These are phyloP conservation scores for Apogon talboti DNA, from an alignment of 2,797 vertebrate genomes.

Conservation along the genomic window DNA sequence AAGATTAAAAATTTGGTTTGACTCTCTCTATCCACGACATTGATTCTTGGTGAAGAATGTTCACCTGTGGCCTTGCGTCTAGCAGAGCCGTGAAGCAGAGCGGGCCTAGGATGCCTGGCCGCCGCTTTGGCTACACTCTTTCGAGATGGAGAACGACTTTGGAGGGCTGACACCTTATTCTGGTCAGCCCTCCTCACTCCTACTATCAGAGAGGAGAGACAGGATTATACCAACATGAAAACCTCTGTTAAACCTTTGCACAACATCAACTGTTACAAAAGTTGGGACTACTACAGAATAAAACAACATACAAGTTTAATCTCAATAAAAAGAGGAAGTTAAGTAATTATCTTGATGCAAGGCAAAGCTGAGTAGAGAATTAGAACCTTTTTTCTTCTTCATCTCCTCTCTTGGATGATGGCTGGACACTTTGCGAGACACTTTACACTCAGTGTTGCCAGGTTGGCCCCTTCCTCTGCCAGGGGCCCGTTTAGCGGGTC, in stretches of 20 bases:
- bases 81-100: conserved; percentile 92
- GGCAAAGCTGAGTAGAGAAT: conserved; percentile 41
- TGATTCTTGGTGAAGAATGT: conserved; percentile 55
- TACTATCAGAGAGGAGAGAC: conserved; percentile 90
- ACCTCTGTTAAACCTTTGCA: conserved; percentile 26
- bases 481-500: conserved; percentile 90
- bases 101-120: conserved; percentile 94
- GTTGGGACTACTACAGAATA: not conserved
- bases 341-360: not conserved
- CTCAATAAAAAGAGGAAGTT: not conserved
- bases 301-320: not conserved
- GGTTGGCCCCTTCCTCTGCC: conserved; percentile 90
- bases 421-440: conserved; percentile 89
- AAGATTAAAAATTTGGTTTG: not conserved
- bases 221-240: conserved; percentile 83
- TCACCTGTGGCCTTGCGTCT: conserved; percentile 97
- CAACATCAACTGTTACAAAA: conserved; percentile 12
- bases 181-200: conserved; percentile 95
- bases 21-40: conserved; percentile 73
- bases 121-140: conserved; percentile 94
- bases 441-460: conserved; percentile 89
- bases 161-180: conserved; percentile 94
- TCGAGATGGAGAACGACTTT: conserved; percentile 93
- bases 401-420: conserved; percentile 91
- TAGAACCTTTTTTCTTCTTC: conserved; percentile 97